Evolutionary conservation across 1,140 invertebrate genomes (phyloP).

Genomic region (Diachasmimorpha longicaudata): DNA sequence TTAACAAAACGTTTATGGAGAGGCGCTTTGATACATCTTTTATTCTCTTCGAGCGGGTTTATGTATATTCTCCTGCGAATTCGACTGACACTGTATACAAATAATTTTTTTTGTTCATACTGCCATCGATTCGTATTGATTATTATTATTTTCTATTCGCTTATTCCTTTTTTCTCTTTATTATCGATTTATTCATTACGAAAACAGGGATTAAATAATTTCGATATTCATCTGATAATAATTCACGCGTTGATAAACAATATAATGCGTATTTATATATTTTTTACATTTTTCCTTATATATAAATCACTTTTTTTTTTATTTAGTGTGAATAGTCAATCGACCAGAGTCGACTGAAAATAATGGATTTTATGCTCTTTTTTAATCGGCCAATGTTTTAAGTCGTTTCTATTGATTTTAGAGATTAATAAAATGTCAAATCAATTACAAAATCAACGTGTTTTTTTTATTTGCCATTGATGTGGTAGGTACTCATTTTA

Average conservation of each 20-base stretch:
- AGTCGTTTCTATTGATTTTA: conserved; percentile 13
- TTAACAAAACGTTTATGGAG: not conserved
- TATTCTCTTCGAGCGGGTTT: not conserved
- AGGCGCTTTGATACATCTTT: conserved; percentile 6
- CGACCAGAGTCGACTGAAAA: not conserved
- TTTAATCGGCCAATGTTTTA: conserved; percentile 15
- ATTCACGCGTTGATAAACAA: not conserved
- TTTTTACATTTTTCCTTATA: not conserved
- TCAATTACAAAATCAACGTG: not conserved
- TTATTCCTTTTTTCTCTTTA: not conserved
- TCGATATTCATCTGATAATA: not conserved
- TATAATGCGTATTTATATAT: conserved; percentile 11
- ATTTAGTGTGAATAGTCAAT: conserved; percentile 20
- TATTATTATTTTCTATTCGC: not conserved
- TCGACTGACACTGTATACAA: conserved; percentile 5
- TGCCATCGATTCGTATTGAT: conserved; percentile 6
- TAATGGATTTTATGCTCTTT: conserved; percentile 9
- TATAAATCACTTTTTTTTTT: not conserved
- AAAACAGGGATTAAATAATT: conserved; percentile 5
- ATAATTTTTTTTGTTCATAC: conserved; percentile 9
- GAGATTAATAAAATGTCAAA: conserved; percentile 6
- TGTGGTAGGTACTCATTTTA: too few species aligned
- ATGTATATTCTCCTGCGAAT: not conserved
- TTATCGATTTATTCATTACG: not conserved
- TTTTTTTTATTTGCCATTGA: not conserved